Base-by-base conservation (phyloP, 2,888 invertebrate genomes). In the Mythimna loreyi region DNA sequence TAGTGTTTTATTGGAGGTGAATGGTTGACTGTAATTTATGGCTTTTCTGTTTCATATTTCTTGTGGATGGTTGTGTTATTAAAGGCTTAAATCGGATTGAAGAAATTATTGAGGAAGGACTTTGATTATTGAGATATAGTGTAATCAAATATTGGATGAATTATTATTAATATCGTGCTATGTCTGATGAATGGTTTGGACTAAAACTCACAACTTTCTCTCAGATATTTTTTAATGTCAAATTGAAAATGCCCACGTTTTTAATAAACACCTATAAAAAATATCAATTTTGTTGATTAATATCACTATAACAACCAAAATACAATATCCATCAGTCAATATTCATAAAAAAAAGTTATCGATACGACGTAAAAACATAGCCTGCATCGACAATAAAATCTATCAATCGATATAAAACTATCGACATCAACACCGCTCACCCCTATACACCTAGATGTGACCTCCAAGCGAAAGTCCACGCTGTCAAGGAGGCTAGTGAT, bases 391-490 rank as follows among this genome's bases (percentile, higher is more conserved):
- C 0, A 56, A 21, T 2, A 43, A 1, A n/a, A 7, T 0, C 2
- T 23, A n/a, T 7, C 0, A 6, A 0, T 30, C 52, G 47, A 53
- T 25, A 2, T 0, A 23, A 13, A 25, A 30, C 33, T 58, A 67
- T 75, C 78, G 78, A 79, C 53, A 68, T 58, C 40, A 40, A 49
- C 3, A 58, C 23, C 8, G 36, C 72, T 33, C 91, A 80, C 77
- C 89, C 79, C 89, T 90, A 86, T 57, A 72, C 74, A 78, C 85
- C 84, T 78, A 81, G 83, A 85, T 82, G 78, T 88, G 89, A 90
- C 91, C 90, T 86, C 85, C 80, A 86, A 91, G 93, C 92, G 92
- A 93, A 93, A 93, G 93, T 92, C 89, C 85, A 84, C 78, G 81
- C 80, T 79, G 82, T 84, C 84, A 82, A 84, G 80, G 81, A 83